These are phyloP conservation scores for Dynastes tityus DNA, from an alignment of 2,888 invertebrate genomes.

Conservation along the genomic window DNA sequence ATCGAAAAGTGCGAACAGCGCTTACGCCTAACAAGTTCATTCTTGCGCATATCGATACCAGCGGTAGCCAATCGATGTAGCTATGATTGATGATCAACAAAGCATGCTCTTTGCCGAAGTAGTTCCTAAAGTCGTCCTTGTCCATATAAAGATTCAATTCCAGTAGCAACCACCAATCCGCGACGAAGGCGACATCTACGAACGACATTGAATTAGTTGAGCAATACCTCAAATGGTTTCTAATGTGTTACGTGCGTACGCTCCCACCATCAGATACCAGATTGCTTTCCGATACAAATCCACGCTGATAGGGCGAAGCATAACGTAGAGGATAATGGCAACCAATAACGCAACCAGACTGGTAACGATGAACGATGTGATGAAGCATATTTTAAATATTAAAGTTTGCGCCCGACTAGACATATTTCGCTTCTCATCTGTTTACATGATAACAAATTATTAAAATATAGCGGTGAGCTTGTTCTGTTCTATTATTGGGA, in stretches of 20 bases:
- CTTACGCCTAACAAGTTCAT: slow-evolving; percentile 84
- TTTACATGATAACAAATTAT: too few relatives aligned
- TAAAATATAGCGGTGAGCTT: too few relatives aligned
- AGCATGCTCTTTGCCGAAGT: slow-evolving; percentile 88
- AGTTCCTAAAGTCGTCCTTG: slow-evolving; percentile 80
- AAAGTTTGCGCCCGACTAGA: neutral
- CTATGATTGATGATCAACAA: slow-evolving; percentile 91
- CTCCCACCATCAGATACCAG: slow-evolving; percentile 86
- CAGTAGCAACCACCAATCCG: slow-evolving; percentile 90
- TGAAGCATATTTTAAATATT: slow-evolving; percentile 6
- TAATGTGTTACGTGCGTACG: slow-evolving; percentile 90
- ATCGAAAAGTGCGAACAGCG: slow-evolving; percentile 50
- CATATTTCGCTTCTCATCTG: neutral
- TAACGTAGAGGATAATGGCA: slow-evolving; percentile 9
- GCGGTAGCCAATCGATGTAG: slow-evolving; percentile 92
- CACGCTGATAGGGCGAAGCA: slow-evolving; percentile 53
- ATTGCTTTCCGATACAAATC: slow-evolving; percentile 84
- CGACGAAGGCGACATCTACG: slow-evolving; percentile 74
- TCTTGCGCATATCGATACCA: slow-evolving; percentile 88
- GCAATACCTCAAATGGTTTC: neutral
- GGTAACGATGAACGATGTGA: slow-evolving; percentile 13
- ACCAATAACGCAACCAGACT: neutral
- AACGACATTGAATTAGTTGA: slow-evolving; percentile 20
- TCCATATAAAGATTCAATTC: slow-evolving; percentile 81
- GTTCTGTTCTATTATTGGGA: too few relatives aligned